A percentile compares a stretch with the other conserved stretches of the same genome.
Conservation (phyloP, 2,888 invertebrate species). For the Dione vanillae region DNA sequence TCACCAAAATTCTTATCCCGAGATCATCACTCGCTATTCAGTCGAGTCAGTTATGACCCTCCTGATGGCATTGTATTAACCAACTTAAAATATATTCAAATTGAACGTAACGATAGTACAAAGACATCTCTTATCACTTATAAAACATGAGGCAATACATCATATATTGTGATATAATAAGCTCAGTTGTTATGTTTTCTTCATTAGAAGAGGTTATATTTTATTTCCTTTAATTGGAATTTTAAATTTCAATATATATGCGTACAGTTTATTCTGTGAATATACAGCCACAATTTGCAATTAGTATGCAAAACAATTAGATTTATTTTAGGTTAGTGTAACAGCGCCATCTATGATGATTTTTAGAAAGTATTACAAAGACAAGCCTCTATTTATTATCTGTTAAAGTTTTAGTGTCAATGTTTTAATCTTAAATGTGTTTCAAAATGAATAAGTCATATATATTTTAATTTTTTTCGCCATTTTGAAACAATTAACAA, state of each 20-base stretch:
- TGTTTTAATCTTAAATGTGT: too few relatives aligned
- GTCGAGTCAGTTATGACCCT: slow-evolving; percentile 83
- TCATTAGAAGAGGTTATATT: too few relatives aligned
- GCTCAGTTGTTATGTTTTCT: too few relatives aligned
- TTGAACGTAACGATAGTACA: slow-evolving; percentile 51
- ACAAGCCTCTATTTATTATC: too few relatives aligned
- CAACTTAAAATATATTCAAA: slow-evolving; percentile 28
- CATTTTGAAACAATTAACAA: too few relatives aligned
- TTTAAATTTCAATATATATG: too few relatives aligned
- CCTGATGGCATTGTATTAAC: slow-evolving; percentile 60
- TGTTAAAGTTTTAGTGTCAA: too few relatives aligned
- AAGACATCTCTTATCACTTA: slow-evolving; percentile 50
- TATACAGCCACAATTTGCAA: neutral
- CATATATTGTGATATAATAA: too few relatives aligned
- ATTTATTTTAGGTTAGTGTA: neutral
- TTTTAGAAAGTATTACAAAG: neutral
- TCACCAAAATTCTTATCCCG: slow-evolving; percentile 70
- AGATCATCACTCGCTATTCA: slow-evolving; percentile 72
- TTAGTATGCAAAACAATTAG: neutral
- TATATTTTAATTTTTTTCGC: too few relatives aligned
- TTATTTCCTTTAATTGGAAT: too few relatives aligned
- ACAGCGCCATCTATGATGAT: slow-evolving; percentile 1
- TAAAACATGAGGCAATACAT: neutral
- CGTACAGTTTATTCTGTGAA: too few relatives aligned
- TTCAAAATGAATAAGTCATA: too few relatives aligned